phyloP scores from a whole-genome alignment of 2,797 vertebrate genomes.

The Sternarchorhynchus goeldii region DNA sequence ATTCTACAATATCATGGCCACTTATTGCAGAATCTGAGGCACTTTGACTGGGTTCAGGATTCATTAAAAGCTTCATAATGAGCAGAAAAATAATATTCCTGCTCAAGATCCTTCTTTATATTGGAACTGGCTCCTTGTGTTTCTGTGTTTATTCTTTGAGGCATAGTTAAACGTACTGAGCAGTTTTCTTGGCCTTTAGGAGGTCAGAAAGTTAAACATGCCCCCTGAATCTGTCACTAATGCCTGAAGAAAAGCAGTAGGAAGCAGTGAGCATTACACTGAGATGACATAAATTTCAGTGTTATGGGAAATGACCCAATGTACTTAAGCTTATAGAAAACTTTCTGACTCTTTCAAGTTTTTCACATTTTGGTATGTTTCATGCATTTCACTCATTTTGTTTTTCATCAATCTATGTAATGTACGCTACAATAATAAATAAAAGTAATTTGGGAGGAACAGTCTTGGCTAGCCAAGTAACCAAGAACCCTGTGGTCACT shows the following conservation, averaged over 20 bases:
- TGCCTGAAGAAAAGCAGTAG: background rate
- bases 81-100: conserved; percentile 34
- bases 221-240: background rate
- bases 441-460: too few relatives aligned
- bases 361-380: too few relatives aligned
- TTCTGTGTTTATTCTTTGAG: conserved; percentile 6
- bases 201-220: conserved; percentile 34
- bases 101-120: conserved; percentile 29
- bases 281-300: background rate
- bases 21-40: background rate
- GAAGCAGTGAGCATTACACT: background rate
- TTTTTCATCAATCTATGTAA: too few relatives aligned
- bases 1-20: background rate
- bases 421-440: too few relatives aligned
- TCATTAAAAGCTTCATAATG: conserved; percentile 40
- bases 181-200: conserved; percentile 39
- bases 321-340: background rate
- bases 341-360: too few relatives aligned
- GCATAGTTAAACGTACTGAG: conserved; percentile 50
- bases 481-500: too few relatives aligned
- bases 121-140: conserved; percentile 8
- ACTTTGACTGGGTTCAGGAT: conserved; percentile 9
- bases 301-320: background rate
- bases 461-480: too few relatives aligned
- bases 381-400: too few relatives aligned